phyloP scores from a whole-genome alignment of 2,888 invertebrate genomes.

The Bedellia somnulentella region DNA sequence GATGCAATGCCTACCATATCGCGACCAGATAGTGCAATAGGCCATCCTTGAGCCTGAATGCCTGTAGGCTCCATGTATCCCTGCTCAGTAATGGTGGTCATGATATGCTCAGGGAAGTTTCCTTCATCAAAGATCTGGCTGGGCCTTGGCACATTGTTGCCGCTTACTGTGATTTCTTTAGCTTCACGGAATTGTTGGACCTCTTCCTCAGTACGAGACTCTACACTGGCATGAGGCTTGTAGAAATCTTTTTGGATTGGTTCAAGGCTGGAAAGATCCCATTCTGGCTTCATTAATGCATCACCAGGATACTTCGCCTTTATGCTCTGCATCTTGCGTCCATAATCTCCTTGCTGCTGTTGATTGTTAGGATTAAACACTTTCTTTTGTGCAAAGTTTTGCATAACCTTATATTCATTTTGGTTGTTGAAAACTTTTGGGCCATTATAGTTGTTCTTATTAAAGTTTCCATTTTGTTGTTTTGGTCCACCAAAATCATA shows the following conservation, averaged over 20 bases:
- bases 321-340: slow-evolving; percentile 62
- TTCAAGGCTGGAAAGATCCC: slow-evolving; percentile 75
- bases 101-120: slow-evolving; percentile 83
- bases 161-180: slow-evolving; percentile 88
- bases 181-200: slow-evolving; percentile 73
- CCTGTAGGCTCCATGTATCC: slow-evolving; percentile 87
- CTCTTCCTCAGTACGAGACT: slow-evolving; percentile 70
- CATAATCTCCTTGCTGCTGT: slow-evolving; percentile 34
- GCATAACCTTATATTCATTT: slow-evolving; percentile 28
- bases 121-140: slow-evolving; percentile 89
- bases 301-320: slow-evolving; percentile 74
- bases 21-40: slow-evolving; percentile 87
- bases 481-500: slow-evolving; percentile 56
- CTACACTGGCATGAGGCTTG: slow-evolving; percentile 74
- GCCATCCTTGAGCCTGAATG: slow-evolving; percentile 96
- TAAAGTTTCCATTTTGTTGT: slow-evolving; percentile 20
- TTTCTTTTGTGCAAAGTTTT: slow-evolving; percentile 37
- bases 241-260: slow-evolving; percentile 93
- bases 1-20: slow-evolving; percentile 94
- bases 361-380: slow-evolving; percentile 30
- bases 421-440: slow-evolving; percentile 41
- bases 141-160: slow-evolving; percentile 84
- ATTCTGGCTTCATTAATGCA: slow-evolving; percentile 75
- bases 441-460: slow-evolving; percentile 30
- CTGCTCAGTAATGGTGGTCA: slow-evolving; percentile 77